Base-by-base conservation (phyloP, 2,113 vertebrate genomes). In the Pionites leucogaster region DNA sequence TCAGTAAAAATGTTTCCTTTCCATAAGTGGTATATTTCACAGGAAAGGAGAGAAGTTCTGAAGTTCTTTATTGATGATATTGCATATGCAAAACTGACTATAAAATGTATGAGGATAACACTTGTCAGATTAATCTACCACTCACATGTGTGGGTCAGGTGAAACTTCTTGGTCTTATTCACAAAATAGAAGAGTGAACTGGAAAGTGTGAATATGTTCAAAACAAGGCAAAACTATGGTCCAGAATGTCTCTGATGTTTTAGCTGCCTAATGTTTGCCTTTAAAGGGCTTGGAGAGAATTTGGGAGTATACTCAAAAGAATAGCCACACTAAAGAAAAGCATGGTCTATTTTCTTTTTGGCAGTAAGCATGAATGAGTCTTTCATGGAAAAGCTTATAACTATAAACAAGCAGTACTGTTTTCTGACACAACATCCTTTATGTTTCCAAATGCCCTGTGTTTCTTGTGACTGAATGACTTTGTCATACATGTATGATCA, bases 51-150 rank as follows among this genome's bases (percentile, higher is more conserved):
- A 59, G 13, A n/a, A 52, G 5, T 63, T 79, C 28, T 82, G 18
- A 37, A 64, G 70, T 59, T 72, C 23, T 39, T 47, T 57, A n/a
- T 19, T 60, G 18, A 37, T n/a, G 3, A 25, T 72, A 55, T 2
- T 52, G 10, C 44, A 22, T 69, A n/a, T 47, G 2, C 78, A 50
- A 53, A 82, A 25, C 17, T 37, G 57, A 55, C 19, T 64, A 9
- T 37, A 74, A 33, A 22, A 37, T 2, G 0, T 10, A 37, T 7
- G 6, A 11, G 5, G 6, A 15, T 76, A 68, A 15, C 0, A 0
- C 19, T 39, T 80, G 33, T 64, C 39, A 39, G 7, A 41, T 71
- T 62, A 71, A 16, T 41, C 39, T 46, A 9, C 7, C 18, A 8
- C 35, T 78, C 53, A 33, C 11, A 8, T 37, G 29, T 52, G 23